Evolutionary conservation across 2,797 vertebrate genomes (phyloP), one percentile per base, ranked within the genome.

Genomic region (Petrocephalus schoutedeni): DNA sequence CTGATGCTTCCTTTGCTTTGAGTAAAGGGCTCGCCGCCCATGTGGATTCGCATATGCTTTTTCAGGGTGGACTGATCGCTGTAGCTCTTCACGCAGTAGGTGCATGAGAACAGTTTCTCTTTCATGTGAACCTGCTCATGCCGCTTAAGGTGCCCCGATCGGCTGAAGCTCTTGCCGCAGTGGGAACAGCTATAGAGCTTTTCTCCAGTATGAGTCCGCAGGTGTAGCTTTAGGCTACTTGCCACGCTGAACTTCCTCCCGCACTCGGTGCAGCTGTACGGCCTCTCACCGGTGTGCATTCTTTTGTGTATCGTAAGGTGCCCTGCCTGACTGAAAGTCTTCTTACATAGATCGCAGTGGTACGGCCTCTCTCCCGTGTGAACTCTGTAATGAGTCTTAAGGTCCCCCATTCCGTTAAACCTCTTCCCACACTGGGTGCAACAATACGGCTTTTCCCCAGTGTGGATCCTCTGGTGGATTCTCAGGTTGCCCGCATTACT

Each of bases 301-400:
- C 96, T 90, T 94, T 93, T 95, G 94, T 96, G 96, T 88, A 95
- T 95, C 86, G 94, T 96, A 61, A 96, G 94, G 91, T 96, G 95
- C 4, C 95, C 95, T 0, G 94, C 90, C 90, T 96, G 95, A 91
- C 94, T 96, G 91, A 96, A 96, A 0, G 94, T 95, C 92, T 96
- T 96, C 64, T 93, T 92, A 8, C 96, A 96, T 59, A 95, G 92
- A 88, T 95, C 90, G 0, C 96, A 96, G 90, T 90, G 91, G 91
- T 95, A 96, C 0, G 95, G 95, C 80, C 93, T 92, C 91, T 96
- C 95, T 0, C 95, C 95, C 0, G 95, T 95, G 93, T 96, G 95
- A 23, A 95, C 93, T 87, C 95, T 92, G 89, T 94, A 93, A 77
- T 96, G 95, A 0, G 94, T 95, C 87, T 96, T 96, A 7, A 96